A percentile compares a stretch with the other conserved stretches of the same genome.
Conservation (phyloP, 2,113 vertebrate species). For the Dryoscopus gambensis region DNA sequence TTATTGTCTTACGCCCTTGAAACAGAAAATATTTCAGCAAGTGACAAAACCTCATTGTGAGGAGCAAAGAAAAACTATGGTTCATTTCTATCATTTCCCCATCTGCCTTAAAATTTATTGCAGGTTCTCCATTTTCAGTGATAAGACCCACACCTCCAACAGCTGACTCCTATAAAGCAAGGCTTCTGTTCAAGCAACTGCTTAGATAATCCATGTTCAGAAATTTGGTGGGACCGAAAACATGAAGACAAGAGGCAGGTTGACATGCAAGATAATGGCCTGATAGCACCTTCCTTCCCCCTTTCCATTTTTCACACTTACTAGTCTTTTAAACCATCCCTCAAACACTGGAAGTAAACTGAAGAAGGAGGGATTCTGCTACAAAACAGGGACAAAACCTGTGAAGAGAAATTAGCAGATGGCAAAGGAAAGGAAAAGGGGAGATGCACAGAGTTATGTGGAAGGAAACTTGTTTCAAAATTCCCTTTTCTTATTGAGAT, state of each 20-base stretch:
- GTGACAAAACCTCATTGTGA: background rate
- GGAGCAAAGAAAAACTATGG: background rate
- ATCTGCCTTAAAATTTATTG: background rate
- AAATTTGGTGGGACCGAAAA: background rate
- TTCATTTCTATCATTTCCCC: background rate
- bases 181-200: background rate
- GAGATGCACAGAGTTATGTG: background rate
- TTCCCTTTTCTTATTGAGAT: background rate
- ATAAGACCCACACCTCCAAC: background rate
- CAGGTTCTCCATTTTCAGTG: background rate
- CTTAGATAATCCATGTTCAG: background rate
- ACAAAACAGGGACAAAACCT: background rate
- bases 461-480: background rate
- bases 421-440: background rate
- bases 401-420: background rate
- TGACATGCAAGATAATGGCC: background rate
- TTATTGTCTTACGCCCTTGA: background rate
- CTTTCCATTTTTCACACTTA: background rate
- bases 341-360: background rate
- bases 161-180: background rate
- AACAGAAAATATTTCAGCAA: background rate
- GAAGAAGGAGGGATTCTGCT: background rate
- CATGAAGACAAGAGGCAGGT: background rate
- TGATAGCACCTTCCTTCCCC: background rate
- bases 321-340: background rate